Evolutionary conservation across 2,797 vertebrate species (phyloP).

Genomic region (Emydoidea blandingii): DNA sequence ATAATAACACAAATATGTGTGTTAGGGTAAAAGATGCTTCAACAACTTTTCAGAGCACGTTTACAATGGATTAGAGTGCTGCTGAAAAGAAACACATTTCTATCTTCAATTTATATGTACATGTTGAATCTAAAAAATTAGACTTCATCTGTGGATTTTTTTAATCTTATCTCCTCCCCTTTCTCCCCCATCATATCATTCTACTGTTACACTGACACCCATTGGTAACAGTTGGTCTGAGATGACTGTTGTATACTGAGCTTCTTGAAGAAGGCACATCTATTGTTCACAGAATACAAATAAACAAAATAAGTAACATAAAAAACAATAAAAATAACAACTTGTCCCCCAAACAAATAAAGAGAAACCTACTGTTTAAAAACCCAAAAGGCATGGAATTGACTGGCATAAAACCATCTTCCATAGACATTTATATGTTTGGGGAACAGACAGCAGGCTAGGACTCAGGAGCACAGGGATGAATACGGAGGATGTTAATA

Average conservation of each 20-base stretch:
- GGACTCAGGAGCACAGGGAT: not conserved
- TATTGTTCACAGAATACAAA: conserved; percentile 18
- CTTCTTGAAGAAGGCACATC: not conserved
- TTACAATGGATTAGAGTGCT: not conserved
- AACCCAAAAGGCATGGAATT: rapidly evolving
- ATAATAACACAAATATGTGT: not conserved
- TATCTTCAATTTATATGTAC: not conserved
- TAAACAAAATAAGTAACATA: rapidly evolving
- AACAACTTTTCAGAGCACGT: not conserved
- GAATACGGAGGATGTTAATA: not conserved
- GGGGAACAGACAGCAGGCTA: not conserved
- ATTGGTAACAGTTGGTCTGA: conserved; percentile 61
- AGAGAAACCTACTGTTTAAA: rapidly evolving
- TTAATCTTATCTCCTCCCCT: conserved; percentile 18
- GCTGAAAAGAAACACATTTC: not conserved
- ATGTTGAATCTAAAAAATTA: conserved; percentile 33
- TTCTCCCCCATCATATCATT: conserved; percentile 42
- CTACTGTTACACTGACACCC: conserved; percentile 67
- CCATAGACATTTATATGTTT: not conserved
- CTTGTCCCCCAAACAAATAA: not conserved
- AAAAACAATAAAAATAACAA: not conserved
- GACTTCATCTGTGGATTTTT: conserved; percentile 13
- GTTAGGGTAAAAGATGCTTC: not conserved
- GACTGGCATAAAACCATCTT: not conserved
- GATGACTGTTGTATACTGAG: conserved; percentile 14